Conservation (phyloP, 2,888 invertebrate species). For the Esperia sulphurella region DNA sequence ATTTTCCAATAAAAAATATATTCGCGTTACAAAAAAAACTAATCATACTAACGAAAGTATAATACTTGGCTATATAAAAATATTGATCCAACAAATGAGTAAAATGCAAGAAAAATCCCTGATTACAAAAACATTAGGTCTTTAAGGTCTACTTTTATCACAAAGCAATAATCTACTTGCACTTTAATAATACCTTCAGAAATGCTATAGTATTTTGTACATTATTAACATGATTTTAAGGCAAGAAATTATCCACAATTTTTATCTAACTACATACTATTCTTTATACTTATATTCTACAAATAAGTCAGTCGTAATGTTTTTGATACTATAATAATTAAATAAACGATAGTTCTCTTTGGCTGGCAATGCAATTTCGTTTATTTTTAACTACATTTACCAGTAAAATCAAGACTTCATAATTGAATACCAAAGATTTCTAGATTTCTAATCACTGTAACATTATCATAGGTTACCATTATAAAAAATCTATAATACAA, state of each 20-base stretch:
- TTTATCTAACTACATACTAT: background rate
- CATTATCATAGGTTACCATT: too few relatives aligned
- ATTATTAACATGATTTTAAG: background rate
- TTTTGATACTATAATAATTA: background rate
- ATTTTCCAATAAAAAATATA: too few relatives aligned
- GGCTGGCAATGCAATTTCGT: conserved; percentile 1
- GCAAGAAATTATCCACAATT: conserved; percentile 2
- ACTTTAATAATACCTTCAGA: background rate
- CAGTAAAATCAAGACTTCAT: background rate
- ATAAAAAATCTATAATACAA: background rate
- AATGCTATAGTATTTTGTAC: background rate
- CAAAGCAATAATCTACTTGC: background rate
- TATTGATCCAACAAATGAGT: too few relatives aligned
- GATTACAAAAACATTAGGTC: background rate
- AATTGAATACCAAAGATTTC: too few relatives aligned
- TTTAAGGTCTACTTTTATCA: background rate
- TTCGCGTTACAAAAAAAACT: too few relatives aligned
- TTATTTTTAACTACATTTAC: background rate
- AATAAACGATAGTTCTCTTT: conserved; percentile 1
- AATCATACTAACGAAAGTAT: too few relatives aligned
- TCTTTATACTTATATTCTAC: background rate
- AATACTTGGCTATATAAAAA: too few relatives aligned
- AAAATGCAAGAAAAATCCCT: too few relatives aligned
- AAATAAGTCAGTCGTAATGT: conserved; percentile 3
- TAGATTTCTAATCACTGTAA: too few relatives aligned